Percentiles rank a stretch among this genome's conserved stretches.
phyloP scores from a whole-genome alignment of 2,888 invertebrate genomes.

The Diplolepis rosae region DNA sequence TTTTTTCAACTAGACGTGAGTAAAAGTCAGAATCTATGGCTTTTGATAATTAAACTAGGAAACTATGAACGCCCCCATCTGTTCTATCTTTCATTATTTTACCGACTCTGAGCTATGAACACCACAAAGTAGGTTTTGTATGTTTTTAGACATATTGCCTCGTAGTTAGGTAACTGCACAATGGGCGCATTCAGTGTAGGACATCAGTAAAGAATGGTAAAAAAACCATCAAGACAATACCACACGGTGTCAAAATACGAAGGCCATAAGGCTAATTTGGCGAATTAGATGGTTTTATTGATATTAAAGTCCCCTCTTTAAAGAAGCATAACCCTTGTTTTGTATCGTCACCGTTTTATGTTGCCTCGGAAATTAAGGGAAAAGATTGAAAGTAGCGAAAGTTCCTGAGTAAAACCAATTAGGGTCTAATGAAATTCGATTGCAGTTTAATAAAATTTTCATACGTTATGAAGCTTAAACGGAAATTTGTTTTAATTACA shows the following conservation, averaged over 20 bases:
- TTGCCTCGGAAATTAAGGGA: slow-evolving; percentile 9
- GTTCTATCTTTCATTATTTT: slow-evolving; percentile 41
- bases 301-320: slow-evolving; percentile 48
- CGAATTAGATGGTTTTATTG: slow-evolving; percentile 57
- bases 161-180: slow-evolving; percentile 49
- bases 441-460: slow-evolving; percentile 24
- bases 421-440: slow-evolving; percentile 15
- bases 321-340: slow-evolving; percentile 18
- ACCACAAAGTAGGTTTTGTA: slow-evolving; percentile 40
- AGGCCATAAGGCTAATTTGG: slow-evolving; percentile 71
- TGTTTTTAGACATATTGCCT: slow-evolving; percentile 55
- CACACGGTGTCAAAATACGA: slow-evolving; percentile 68
- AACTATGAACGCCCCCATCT: slow-evolving; percentile 14
- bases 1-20: background rate
- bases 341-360: slow-evolving; percentile 22
- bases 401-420: slow-evolving; percentile 3
- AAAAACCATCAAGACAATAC: slow-evolving; percentile 55
- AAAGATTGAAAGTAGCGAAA: slow-evolving; percentile 13
- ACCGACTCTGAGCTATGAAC: slow-evolving; percentile 52
- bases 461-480: background rate
- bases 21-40: slow-evolving; percentile 3
- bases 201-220: slow-evolving; percentile 44
- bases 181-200: slow-evolving; percentile 56
- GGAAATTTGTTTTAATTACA: no score
- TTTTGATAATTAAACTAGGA: slow-evolving; percentile 35